phyloP scores from a whole-genome alignment of 2,797 vertebrate genomes.

The Lindbergichthys nudifrons region DNA sequence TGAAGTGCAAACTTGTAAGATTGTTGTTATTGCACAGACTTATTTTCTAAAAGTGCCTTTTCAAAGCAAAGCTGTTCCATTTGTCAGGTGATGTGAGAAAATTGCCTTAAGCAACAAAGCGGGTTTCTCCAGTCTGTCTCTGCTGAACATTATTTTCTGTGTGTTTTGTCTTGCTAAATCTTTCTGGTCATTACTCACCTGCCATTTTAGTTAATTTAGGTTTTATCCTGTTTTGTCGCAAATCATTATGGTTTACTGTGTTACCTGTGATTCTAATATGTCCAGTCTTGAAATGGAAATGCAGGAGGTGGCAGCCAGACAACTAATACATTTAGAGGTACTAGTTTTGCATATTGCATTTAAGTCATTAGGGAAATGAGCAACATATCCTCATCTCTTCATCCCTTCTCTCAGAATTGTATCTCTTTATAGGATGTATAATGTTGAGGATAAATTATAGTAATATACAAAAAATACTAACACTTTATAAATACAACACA shows the following conservation, averaged over 20 bases:
- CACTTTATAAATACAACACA: too few relatives aligned
- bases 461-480: too few relatives aligned
- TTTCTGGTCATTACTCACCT: not conserved
- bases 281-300: not conserved
- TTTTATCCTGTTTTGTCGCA: not conserved
- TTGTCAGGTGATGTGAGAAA: not conserved
- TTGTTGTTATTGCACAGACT: slow-evolving; percentile 3
- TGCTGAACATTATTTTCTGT: not conserved
- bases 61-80: not conserved
- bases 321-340: too few relatives aligned
- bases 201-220: not conserved
- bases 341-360: too few relatives aligned
- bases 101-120: not conserved
- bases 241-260: not conserved
- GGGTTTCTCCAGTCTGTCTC: not conserved
- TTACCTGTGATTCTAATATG: not conserved
- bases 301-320: not conserved
- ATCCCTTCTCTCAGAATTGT: too few relatives aligned
- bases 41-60: not conserved
- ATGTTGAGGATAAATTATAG: too few relatives aligned
- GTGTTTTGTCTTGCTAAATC: not conserved
- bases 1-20: not conserved
- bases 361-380: not conserved
- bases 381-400: not conserved
- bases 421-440: not conserved